Base-by-base conservation (phyloP, 2,888 invertebrate genomes). In the Drosophila neoperkinsi region DNA sequence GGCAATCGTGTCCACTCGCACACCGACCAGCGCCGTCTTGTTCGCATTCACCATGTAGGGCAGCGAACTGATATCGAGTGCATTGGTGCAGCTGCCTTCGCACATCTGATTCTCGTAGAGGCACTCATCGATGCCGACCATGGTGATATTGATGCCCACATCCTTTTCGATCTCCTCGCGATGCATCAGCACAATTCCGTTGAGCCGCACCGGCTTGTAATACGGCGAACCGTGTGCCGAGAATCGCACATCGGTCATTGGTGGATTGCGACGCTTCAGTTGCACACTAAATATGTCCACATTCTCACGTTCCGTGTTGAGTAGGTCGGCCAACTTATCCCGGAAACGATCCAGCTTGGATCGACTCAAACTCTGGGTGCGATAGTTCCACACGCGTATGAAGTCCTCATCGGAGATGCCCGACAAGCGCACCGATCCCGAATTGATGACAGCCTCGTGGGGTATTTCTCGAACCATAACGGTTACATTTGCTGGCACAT, bases 41-140 rank as follows among this genome's bases (percentile, higher is more conserved):
- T 99, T 99, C 21, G 99, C 97, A 94, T 99, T 99, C 4, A 99
- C 98, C 96, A 99, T 97, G 90, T 98, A 98, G 0, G 98, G 98
- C 77, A 97, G 94, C 83, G 96, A 96, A 92, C 97, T 97, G 84
- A 97, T 97, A 91, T 97, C 97, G 77, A 99, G 94, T 25, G 96
- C 96, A 93, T 99, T 99, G 30, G 98, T 98, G 93, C 99, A 99
- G 64, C 99, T 98, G 16, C 98, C 98, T 94, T 98, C 98, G 93
- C 98, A 98, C 95, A 97, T 97, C 92, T 97, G 96, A 92, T 98
- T 98, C 94, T 98, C 98, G 92, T 98, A 97, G 74, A 98, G 94
- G 93, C 98, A 98, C 94, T 98, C 98, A 91, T 98, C 99, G 84
- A 99, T 99, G 75, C 99, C 99, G 25, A 99, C 98, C 98, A 99